These are phyloP conservation scores for Amphimallon solstitiale DNA, from an alignment of 2,888 invertebrate genomes.

Conservation along the genomic window DNA sequence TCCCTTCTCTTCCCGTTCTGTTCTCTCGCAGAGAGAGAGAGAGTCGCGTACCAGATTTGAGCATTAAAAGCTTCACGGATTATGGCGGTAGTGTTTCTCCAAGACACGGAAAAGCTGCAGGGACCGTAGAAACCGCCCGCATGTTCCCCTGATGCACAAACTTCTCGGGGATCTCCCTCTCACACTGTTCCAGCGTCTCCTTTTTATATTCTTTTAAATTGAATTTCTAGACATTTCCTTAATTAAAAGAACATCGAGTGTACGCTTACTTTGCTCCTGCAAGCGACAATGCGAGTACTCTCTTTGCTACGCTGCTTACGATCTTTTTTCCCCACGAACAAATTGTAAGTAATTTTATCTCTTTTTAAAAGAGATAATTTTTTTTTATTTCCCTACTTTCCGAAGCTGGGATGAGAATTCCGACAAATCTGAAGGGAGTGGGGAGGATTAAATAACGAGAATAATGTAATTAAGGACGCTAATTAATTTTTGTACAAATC, in stretches of 20 bases:
- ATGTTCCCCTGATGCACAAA: background rate
- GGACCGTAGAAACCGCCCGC: background rate
- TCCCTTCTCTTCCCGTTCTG: conserved; percentile 33
- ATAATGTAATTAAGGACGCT: no score
- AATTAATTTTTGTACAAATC: no score
- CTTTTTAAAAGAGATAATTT: background rate
- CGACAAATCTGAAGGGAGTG: background rate
- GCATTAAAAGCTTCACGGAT: conserved; percentile 20
- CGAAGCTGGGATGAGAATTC: background rate
- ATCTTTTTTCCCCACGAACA: background rate
- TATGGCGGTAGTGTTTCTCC: background rate
- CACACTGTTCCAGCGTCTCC: background rate
- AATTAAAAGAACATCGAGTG: conserved; percentile 21
- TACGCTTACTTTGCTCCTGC: background rate
- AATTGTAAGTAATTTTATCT: background rate
- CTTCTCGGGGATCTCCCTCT: background rate
- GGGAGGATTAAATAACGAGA: no score
- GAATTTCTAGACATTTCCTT: conserved; percentile 27
- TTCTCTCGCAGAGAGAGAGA: background rate
- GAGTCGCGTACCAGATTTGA: conserved; percentile 34
- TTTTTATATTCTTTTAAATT: conserved; percentile 7
- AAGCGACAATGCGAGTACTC: background rate
- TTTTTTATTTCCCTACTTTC: no score
- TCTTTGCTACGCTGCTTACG: background rate
- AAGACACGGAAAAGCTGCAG: background rate